These are phyloP conservation scores for Gymnobelideus leadbeateri DNA, from an alignment of 2,113 vertebrate species.

Conservation along the genomic window DNA sequence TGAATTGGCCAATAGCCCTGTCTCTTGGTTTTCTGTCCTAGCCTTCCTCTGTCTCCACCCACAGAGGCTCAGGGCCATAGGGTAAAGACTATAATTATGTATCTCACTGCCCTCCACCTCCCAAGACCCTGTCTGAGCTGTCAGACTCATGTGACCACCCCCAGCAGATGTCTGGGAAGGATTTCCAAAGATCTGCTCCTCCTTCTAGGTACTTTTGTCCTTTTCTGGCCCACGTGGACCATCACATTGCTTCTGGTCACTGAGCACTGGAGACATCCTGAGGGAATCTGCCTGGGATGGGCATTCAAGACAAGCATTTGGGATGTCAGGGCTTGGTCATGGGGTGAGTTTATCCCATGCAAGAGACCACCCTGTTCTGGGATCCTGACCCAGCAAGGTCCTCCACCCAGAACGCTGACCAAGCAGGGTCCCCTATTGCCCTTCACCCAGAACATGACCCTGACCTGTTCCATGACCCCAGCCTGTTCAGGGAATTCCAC, in stretches of 20 bases:
- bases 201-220: neutral
- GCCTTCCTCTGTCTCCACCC: neutral
- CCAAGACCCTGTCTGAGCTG: no score
- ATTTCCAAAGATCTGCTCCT: neutral
- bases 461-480: no score
- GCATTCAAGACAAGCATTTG: neutral
- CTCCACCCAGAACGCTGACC: no score
- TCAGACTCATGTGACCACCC: neutral
- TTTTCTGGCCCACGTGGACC: neutral
- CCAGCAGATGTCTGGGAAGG: neutral
- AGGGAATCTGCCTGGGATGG: no score
- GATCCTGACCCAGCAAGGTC: no score
- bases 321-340: neutral
- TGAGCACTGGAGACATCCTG: neutral
- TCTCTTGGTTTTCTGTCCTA: neutral
- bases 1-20: neutral
- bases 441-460: no score
- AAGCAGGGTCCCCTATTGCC: no score
- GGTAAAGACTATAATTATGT: neutral
- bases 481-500: no score
- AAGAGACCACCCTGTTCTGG: no score
- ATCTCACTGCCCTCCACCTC: no score
- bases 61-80: neutral
- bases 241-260: neutral
- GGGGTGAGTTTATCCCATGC: no score